Evolutionary conservation across 1,140 invertebrate species (phyloP), one percentile per base, ranked within the genome.

Genomic region (silkworm (Bombyx mori)): DNA sequence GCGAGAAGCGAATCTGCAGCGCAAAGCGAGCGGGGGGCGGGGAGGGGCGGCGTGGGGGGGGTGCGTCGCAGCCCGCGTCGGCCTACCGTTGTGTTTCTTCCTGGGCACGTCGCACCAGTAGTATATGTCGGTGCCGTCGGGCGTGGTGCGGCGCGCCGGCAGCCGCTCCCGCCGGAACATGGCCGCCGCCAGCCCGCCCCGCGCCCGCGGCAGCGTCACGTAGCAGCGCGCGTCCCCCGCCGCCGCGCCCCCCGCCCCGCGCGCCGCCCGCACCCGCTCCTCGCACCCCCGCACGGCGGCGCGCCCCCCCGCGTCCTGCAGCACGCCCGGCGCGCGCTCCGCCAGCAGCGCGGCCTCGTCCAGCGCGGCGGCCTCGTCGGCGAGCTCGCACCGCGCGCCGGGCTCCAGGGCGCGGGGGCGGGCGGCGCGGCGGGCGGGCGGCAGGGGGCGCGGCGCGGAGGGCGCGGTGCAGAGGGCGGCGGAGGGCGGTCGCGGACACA

Each of bases 71-170:
- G n/a, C n/a, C 47, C 10, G 53, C 45, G 22, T 8, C 9, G 7
- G n/a, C 46, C 8, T 42, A 56, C 54, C 54, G 45, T 44, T 2
- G 1, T 22, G 46, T 8, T 8, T 35, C 44, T 47, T 53, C 52
- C 12, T 89, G 60, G 90, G 89, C 70, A 92, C 71, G 84, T 95
- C 94, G 88, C 94, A 95, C 93, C 93, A 94, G 86, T 94, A 95
- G 89, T 93, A 94, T 81, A 95, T 93, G 66, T 92, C 91, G 42
- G 94, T 95, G 65, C 93, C 93, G 87, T 95, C 93, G 42, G 93
- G 92, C 45, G 93, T 94, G 66, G 92, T 90, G 45, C 93, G 89
- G 69, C 92, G 92, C n/a, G 93, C 93, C 48, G 93, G 92, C 64
- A 74, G 65, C 53, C 54, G 62, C 92, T 60, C 67, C 65, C 68